Evolutionary conservation across 1,140 invertebrate genomes (phyloP), one percentile per base, ranked within the genome.

Genomic region (Trichonephila clavata): DNA sequence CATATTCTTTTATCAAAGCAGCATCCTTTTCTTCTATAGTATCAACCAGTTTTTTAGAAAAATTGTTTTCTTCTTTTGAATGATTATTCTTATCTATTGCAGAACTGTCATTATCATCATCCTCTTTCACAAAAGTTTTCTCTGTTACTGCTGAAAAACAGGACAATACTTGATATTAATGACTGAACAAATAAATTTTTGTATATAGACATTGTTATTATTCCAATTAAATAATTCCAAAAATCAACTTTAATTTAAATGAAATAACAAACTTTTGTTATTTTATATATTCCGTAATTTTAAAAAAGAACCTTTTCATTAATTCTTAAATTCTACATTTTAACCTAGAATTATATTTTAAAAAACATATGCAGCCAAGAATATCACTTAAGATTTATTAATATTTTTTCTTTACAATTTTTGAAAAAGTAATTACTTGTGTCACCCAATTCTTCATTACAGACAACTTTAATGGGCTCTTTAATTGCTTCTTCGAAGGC

Each of bases 31-130:
- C 83, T n/a, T 81, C 71, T 63, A 27, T 87, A 7, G 80, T 80
- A 5, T 88, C 92, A 50, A 84, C 27, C 39, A 81, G 86, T 32
- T 88, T 93, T 63, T 93, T 88, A 20, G 92, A 80, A 39, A 93
- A 88, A 32, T 63, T 93, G 14, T 87, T 87, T 18, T 93, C 92
- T 93, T 93, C 92, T 43, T 81, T 93, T 1, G 61, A 71, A 60
- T 57, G 83, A 27, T 86, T 93, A 27, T 92, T 86, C 10, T 71
- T 81, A 5, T 63, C 65, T 43, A 65, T 24, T 13, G 39, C 27
- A 24, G 6, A 39, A 39, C 32, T 39, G 32, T 39, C 27, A 43
- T 60, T 90, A 2, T 68, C 65, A 32, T 77, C 88, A 21, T 86
- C 90, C 32, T 92, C 90, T 63, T 93, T 93, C 10, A 24, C 24